These are phyloP conservation scores for Lacanobia wlatinum DNA, from an alignment of 2,888 invertebrate species.

Conservation along the genomic window DNA sequence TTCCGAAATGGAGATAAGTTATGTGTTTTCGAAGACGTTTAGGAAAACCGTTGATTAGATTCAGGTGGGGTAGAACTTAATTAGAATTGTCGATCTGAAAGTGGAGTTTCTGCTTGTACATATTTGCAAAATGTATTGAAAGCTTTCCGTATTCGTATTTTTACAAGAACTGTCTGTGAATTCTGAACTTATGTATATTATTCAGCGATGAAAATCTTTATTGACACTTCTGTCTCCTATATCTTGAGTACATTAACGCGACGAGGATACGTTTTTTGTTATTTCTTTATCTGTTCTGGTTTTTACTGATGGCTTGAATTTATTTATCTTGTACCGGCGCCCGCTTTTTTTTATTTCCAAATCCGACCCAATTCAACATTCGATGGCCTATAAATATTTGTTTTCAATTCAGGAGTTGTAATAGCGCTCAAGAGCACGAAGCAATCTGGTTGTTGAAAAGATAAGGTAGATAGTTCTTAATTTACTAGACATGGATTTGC, in stretches of 20 bases:
- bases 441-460: background rate
- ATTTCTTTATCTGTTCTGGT: background rate
- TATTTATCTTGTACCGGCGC: background rate
- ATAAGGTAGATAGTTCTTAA: no score
- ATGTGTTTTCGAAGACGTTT: slow-evolving; percentile 10
- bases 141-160: background rate
- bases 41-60: background rate
- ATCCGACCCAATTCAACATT: background rate
- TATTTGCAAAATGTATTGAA: background rate
- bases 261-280: background rate
- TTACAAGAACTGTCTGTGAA: background rate
- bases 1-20: slow-evolving; percentile 39
- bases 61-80: background rate
- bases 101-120: background rate
- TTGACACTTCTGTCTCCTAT: background rate
- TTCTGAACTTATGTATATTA: background rate
- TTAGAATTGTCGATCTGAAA: background rate
- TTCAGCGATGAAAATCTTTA: slow-evolving; percentile 1
- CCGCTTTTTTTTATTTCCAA: background rate
- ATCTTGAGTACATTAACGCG: background rate
- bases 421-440: background rate
- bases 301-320: slow-evolving; percentile 6
- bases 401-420: slow-evolving; percentile 1
- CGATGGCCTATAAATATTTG: slow-evolving; percentile 9
- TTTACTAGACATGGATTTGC: background rate